These are phyloP conservation scores for Cephus nigrinus DNA, from an alignment of 2,888 invertebrate genomes.

Conservation along the genomic window DNA sequence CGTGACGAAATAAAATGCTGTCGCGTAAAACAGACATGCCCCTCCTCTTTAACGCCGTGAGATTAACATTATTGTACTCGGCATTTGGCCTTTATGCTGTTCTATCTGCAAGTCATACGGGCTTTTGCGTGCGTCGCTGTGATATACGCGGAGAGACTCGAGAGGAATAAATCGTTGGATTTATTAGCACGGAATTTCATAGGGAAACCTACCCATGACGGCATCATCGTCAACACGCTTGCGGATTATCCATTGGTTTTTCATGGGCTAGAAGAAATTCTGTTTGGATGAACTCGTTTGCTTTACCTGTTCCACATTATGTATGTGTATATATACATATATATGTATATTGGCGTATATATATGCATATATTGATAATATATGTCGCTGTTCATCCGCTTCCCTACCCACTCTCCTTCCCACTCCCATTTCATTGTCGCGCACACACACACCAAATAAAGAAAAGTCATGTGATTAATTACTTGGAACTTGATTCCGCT, in stretches of 20 bases:
- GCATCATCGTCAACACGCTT: neutral
- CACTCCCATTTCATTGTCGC: neutral
- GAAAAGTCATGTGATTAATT: neutral
- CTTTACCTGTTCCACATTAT: neutral
- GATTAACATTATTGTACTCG: conserved; percentile 26
- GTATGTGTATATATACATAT: neutral
- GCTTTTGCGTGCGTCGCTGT: conserved; percentile 61
- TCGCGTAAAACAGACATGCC: neutral
- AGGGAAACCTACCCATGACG: neutral
- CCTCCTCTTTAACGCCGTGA: neutral
- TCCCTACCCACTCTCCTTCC: neutral
- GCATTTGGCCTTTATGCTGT: conserved; percentile 59
- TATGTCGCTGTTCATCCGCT: neutral
- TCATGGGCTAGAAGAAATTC: neutral
- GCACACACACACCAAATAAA: neutral
- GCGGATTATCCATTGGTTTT: neutral
- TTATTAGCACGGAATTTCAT: neutral
- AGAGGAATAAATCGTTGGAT: neutral
- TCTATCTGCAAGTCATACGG: conserved; percentile 59
- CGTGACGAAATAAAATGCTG: neutral
- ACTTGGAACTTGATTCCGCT: neutral
- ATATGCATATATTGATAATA: neutral
- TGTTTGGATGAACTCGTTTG: neutral
- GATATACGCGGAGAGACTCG: conserved; percentile 44
- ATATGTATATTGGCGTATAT: neutral